Base-by-base conservation (phyloP, 2,888 invertebrate genomes). In the Ennomos fuscantarius region DNA sequence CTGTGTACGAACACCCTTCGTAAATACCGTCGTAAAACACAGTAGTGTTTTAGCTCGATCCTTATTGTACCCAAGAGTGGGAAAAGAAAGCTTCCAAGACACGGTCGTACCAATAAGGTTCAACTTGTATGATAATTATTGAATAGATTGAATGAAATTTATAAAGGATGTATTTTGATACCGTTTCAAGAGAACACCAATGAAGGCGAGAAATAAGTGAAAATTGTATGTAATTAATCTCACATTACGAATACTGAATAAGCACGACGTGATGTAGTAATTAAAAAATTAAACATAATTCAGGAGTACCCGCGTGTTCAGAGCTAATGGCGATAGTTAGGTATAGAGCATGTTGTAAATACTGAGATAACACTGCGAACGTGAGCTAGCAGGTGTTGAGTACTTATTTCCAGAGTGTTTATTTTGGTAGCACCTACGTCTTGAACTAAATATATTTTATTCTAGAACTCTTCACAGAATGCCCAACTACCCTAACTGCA, bases 391-490 rank as follows among this genome's bases (percentile, higher is more conserved):
- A 81, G 80, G 78, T 82, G 81, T 65, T 47, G n/a, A 44, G 35
- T 12, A 42, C 40, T 35, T 55, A 42, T 44, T 35, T 55, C 48
- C 64, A 49, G 37, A 44, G 53, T 60, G 71, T 76, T 74, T 68
- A 76, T 77, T 77, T 82, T 70, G 62, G 72, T 70, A 70, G 63
- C 79, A 82, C 74, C 77, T 82, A 76, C 69, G 68, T 68, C 64
- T 68, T 64, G 69, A 66, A 63, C 68, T 62, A 64, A 70, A 56
- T 55, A 53, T 58, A 59, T 47, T 56, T 56, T 10, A 64, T 50
- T 59, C 45, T 51, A 59, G 49, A 48, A 55, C 36, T 40, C 52
- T 50, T 39, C 24, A 35, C 52, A 59, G 44, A 36, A 59, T 61
- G 45, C 36, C 10, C 10, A 15, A 15, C 12, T 9, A 15, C 12